Evolutionary conservation across 2,797 vertebrate species (phyloP).

Genomic region (Sebastes ruberrimus): DNA sequence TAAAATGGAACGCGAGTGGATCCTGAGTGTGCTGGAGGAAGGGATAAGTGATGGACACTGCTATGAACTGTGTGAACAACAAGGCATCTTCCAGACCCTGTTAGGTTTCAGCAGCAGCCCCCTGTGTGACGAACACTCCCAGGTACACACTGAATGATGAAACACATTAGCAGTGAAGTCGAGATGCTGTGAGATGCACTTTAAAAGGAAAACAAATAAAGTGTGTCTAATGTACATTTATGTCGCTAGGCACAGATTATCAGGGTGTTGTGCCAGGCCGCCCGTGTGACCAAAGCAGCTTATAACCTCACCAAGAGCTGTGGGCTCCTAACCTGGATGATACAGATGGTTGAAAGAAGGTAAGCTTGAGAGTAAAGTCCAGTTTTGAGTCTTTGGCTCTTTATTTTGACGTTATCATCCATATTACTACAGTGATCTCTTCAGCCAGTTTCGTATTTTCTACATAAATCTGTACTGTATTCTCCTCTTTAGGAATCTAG

Average conservation of each 20-base stretch:
- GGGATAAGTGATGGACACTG: slow-evolving; percentile 88
- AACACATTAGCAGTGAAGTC: background rate
- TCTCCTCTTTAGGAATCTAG: slow-evolving; percentile 78
- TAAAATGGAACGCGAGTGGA: slow-evolving; percentile 90
- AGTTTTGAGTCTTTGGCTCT: background rate
- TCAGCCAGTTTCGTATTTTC: background rate
- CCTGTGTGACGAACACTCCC: slow-evolving; percentile 84
- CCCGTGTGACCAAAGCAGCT: slow-evolving; percentile 85
- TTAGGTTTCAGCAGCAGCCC: slow-evolving; percentile 89
- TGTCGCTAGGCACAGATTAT: slow-evolving; percentile 84
- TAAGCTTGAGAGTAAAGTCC: slow-evolving; percentile 43
- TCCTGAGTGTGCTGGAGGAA: slow-evolving; percentile 87
- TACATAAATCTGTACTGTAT: background rate
- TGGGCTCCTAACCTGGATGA: slow-evolving; percentile 90
- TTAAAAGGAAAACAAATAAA: background rate
- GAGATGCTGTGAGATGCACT: background rate
- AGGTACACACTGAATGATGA: slow-evolving; percentile 77
- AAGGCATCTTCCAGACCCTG: slow-evolving; percentile 88
- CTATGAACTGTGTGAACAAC: slow-evolving; percentile 88
- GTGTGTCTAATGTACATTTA: background rate
- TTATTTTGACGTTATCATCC: background rate
- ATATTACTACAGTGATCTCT: background rate
- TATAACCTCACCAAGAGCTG: slow-evolving; percentile 87
- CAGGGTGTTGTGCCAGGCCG: slow-evolving; percentile 84
- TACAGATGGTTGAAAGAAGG: slow-evolving; percentile 86